Percentiles rank a stretch among this genome's conserved stretches.
Conservation (phyloP, 2,113 vertebrate species). For the Rhinopithecus roxellana region DNA sequence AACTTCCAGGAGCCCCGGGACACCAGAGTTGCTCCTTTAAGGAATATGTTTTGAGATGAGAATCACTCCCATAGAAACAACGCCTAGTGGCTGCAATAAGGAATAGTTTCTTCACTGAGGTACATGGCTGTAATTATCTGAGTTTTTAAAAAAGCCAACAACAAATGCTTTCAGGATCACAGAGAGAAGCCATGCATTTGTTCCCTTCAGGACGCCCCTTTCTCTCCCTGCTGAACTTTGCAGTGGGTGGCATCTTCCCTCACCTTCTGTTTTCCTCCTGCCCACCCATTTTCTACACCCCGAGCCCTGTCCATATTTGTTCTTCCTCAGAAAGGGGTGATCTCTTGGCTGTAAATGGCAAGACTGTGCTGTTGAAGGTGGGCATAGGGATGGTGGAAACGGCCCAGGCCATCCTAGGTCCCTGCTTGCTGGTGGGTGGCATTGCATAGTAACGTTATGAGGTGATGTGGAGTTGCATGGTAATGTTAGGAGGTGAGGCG, state of each 20-base stretch:
- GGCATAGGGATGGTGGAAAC: background rate
- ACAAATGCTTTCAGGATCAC: background rate
- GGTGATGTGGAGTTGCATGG: no score
- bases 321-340: background rate
- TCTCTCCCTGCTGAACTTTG: background rate
- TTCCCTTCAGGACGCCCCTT: rapidly evolving
- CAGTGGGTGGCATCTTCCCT: background rate
- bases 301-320: background rate
- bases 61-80: background rate
- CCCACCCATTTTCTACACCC: no score
- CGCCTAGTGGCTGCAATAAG: background rate
- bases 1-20: rapidly evolving
- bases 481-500: no score
- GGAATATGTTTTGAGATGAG: background rate
- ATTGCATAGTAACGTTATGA: rapidly evolving
- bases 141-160: background rate
- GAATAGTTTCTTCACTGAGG: background rate
- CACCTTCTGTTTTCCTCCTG: background rate
- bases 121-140: background rate
- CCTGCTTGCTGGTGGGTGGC: background rate
- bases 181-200: background rate
- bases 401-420: background rate
- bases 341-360: background rate
- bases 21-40: background rate
- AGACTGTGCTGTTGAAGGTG: background rate